Evolutionary conservation across 2,113 vertebrate genomes (phyloP), one percentile per base, ranked within the genome.

Genomic region (Cephalopterus ornatus): DNA sequence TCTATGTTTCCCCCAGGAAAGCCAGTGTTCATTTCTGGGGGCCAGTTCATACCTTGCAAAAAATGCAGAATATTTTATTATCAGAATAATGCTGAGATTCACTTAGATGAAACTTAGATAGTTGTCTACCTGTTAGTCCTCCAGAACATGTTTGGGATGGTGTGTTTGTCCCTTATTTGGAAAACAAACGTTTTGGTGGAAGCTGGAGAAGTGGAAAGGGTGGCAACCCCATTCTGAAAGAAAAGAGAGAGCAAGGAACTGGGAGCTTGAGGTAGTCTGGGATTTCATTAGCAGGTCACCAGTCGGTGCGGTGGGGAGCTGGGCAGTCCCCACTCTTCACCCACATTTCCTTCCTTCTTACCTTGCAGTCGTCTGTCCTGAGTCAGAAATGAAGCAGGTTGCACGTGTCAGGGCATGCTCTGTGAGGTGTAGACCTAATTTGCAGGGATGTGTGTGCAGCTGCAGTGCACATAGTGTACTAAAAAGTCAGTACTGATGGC

Each of bases 271-370:
- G 7, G 6, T 32, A 77, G 19, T 15, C 37, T 3, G 9, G 9
- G 26, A 39, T 70, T 91, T 41, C 10, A 3, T 49, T 32, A 67
- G 37, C 44, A 73, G 17, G 24, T 56, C 24, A n/a, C 5, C 19
- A 17, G 12, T 3, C 3, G 1, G 12, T 55, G 16, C 0, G 1
- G 4, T 56, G 55, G 23, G 35, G 14, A 58, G 1, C 11, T 91
- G 76, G 9, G 17, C 4, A 79, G 24, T 39, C 30, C 5, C 8
- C 0, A 0, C 26, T 50, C 14, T 89, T 8, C 5, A 26, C 7
- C 4, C 8, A 8, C 15, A 1, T 73, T 83, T 76, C 41, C 70
- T 46, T 52, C 12, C 44, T 70, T 75, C 44, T 86, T 27, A 63
- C 11, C 12, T 70, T 1, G 0, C 27, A 72, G 53, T 44, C 17